A percentile compares a stretch with the other conserved stretches of the same genome.
These are phyloP conservation scores for Nemoura dubitans DNA, from an alignment of 2,888 invertebrate genomes.

Conservation along the genomic window DNA sequence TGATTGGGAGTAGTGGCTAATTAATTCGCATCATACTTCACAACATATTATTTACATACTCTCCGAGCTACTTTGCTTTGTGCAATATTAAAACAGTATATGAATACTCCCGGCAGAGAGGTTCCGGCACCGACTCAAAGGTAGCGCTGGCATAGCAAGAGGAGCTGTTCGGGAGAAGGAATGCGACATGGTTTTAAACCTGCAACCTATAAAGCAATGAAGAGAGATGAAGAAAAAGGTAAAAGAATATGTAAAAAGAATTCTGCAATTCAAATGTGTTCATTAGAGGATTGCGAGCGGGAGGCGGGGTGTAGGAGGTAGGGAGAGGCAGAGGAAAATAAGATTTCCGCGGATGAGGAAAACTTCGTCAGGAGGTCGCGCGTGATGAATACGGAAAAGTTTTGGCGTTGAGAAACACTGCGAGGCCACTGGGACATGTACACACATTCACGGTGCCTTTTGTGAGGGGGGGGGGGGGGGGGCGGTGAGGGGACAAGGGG, in stretches of 20 bases:
- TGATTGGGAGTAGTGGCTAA: not conserved
- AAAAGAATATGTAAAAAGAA: slow-evolving; percentile 33
- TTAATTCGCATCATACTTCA: slow-evolving; percentile 12
- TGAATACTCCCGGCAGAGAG: not conserved
- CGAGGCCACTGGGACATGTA: not conserved
- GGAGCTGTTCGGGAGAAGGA: not conserved
- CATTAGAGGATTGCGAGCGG: slow-evolving; percentile 22
- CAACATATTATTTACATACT: slow-evolving; percentile 7
- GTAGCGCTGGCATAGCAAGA: not conserved
- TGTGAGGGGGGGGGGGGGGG: too few species aligned
- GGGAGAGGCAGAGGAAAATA: slow-evolving; percentile 4
- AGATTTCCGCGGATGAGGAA: slow-evolving; percentile 22
- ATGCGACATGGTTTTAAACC: not conserved
- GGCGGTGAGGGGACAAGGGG: too few species aligned
- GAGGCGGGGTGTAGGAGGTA: not conserved
- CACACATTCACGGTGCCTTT: not conserved
- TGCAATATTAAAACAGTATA: slow-evolving; percentile 7
- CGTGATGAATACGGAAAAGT: slow-evolving; percentile 28
- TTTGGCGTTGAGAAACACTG: not conserved
- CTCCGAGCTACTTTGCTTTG: slow-evolving; percentile 12
- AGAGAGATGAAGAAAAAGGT: slow-evolving; percentile 16
- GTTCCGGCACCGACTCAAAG: not conserved
- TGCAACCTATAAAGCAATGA: not conserved
- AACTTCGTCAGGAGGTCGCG: slow-evolving; percentile 28
- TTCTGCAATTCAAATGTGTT: slow-evolving; percentile 37